Conservation (phyloP, 2,113 vertebrate species). For the Steatornis caripensis region DNA sequence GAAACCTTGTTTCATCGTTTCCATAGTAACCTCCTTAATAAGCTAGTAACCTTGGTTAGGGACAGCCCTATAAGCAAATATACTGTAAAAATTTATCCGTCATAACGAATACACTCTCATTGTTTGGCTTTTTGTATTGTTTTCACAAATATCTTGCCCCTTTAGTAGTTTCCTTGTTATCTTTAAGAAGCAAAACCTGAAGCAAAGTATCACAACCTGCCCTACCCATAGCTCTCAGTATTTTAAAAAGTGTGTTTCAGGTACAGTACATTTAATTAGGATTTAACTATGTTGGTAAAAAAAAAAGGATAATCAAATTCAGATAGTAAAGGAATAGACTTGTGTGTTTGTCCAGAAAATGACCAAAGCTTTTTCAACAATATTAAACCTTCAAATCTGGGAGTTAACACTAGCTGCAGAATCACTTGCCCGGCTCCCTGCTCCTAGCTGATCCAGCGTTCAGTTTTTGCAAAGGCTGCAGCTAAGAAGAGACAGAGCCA, state of each 20-base stretch:
- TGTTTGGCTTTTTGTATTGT: not conserved
- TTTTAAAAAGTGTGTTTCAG: not conserved
- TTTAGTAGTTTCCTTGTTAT: not conserved
- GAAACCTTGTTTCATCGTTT: slow-evolving; percentile 29
- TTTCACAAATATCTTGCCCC: not conserved
- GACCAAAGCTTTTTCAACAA: not conserved
- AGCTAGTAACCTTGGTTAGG: slow-evolving; percentile 21
- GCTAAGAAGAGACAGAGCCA: not conserved
- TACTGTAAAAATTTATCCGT: not conserved
- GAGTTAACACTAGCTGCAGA: not conserved
- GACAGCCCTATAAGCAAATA: not conserved
- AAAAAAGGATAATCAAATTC: not conserved
- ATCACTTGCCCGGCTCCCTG: not conserved
- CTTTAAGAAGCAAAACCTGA: not conserved
- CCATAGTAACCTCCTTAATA: slow-evolving; percentile 45
- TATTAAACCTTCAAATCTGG: not conserved
- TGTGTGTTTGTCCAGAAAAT: not conserved
- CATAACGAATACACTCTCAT: not conserved
- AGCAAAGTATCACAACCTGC: not conserved
- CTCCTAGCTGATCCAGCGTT: not conserved
- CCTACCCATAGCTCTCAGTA: not conserved
- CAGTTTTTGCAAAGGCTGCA: not conserved
- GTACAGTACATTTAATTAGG: not conserved
- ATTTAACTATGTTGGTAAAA: not conserved
- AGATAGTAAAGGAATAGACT: not conserved